Conservation (phyloP, 2,888 invertebrate genomes). For the Tiliacea aurago region DNA sequence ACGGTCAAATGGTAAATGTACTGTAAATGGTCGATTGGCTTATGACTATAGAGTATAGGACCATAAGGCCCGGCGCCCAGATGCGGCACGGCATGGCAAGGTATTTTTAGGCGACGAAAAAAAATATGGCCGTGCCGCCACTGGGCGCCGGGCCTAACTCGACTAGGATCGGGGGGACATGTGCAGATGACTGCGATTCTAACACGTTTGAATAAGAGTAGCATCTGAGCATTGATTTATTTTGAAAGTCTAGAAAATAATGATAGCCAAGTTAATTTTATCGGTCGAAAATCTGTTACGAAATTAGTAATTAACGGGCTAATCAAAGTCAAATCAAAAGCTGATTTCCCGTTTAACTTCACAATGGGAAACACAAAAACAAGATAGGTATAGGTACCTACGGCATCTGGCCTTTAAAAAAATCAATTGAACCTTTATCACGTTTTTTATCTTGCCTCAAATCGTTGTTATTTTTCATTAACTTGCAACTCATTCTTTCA, state of each 20-base stretch:
- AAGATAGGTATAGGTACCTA: no score
- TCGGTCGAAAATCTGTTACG: not conserved
- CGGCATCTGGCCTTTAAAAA: not conserved
- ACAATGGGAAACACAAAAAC: not conserved
- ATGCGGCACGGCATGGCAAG: no score
- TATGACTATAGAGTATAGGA: slow-evolving; percentile 26
- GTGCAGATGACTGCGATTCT: not conserved
- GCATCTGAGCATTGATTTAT: not conserved
- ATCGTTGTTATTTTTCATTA: slow-evolving; percentile 16
- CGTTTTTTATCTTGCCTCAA: not conserved
- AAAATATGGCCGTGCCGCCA: no score
- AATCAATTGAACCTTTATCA: not conserved
- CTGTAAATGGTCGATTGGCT: slow-evolving; percentile 59
- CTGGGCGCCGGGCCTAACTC: no score
- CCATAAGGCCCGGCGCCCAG: no score
- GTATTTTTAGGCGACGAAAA: no score
- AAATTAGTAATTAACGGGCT: not conserved
- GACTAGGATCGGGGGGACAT: no score
- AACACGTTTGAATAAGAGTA: not conserved
- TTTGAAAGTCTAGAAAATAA: not conserved
- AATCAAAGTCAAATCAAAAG: slow-evolving; percentile 1
- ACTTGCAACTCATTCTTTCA: slow-evolving; percentile 20
- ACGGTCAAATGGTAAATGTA: slow-evolving; percentile 62
- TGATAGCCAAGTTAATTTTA: not conserved
- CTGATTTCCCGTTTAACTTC: not conserved